These are phyloP conservation scores for Anabas testudineus DNA, from an alignment of 2,797 vertebrate genomes.

Conservation along the genomic window DNA sequence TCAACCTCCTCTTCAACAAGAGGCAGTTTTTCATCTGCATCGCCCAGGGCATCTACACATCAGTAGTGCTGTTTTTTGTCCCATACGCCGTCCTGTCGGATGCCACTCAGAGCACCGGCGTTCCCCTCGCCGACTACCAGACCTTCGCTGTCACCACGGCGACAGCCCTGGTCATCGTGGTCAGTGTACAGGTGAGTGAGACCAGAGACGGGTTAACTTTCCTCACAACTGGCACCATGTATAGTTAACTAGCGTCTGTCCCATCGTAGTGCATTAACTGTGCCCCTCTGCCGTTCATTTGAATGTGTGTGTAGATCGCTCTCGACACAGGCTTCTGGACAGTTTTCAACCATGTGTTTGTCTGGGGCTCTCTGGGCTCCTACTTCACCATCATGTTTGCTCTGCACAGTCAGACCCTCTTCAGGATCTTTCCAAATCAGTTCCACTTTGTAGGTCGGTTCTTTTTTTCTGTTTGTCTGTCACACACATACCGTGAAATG, in stretches of 20 bases:
- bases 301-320: conserved; percentile 84
- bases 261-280: conserved; percentile 1
- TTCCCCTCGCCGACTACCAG: conserved; percentile 93
- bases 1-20: conserved; percentile 98
- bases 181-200: conserved; percentile 91
- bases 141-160: conserved; percentile 95
- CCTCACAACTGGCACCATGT: neutral
- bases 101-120: conserved; percentile 87
- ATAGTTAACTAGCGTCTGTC: neutral
- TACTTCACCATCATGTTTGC: conserved; percentile 93
- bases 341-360: conserved; percentile 94
- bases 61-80: conserved; percentile 93
- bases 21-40: conserved; percentile 98
- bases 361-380: conserved; percentile 92
- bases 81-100: conserved; percentile 88
- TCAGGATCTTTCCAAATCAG: conserved; percentile 93
- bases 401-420: conserved; percentile 93
- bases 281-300: neutral
- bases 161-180: conserved; percentile 93
- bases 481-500: neutral
- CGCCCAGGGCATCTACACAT: conserved; percentile 95
- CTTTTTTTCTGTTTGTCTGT: conserved; percentile 1
- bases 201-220: neutral
- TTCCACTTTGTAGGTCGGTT: conserved; percentile 94
- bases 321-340: conserved; percentile 97